phyloP scores from a whole-genome alignment of 2,113 vertebrate species.

The Danionella cerebrum region DNA sequence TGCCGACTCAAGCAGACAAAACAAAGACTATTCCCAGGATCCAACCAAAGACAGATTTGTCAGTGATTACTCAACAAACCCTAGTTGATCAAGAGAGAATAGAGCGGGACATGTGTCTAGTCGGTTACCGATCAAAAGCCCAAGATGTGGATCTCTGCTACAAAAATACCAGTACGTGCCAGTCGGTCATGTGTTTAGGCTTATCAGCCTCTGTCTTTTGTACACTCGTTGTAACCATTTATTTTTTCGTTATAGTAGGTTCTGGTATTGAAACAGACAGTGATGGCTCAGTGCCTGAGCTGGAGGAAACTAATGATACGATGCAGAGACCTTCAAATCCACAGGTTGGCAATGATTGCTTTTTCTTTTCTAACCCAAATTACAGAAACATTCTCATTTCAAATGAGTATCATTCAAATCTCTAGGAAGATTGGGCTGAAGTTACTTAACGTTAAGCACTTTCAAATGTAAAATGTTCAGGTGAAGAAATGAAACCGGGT shows the following conservation, averaged over 20 bases:
- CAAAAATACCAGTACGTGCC: conserved; percentile 58
- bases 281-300: conserved; percentile 78
- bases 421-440: no score
- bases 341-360: conserved; percentile 61
- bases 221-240: background rate
- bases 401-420: no score
- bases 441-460: no score
- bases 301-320: conserved; percentile 70
- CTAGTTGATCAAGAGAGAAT: conserved; percentile 19
- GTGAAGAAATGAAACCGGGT: no score
- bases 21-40: conserved; percentile 55
- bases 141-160: conserved; percentile 49
- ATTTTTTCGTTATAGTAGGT: conserved; percentile 41
- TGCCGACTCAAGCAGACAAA: conserved; percentile 57
- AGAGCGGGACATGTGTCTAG: conserved; percentile 50
- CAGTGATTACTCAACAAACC: conserved; percentile 8
- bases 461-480: no score
- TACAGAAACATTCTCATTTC: no score
- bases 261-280: conserved; percentile 85
- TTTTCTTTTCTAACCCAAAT: background rate
- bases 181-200: background rate
- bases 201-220: background rate
- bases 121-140: conserved; percentile 63
- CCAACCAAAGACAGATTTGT: conserved; percentile 9
- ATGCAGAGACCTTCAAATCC: conserved; percentile 59